phyloP scores from a whole-genome alignment of 2,888 invertebrate genomes.

The Hemithea aestivaria region DNA sequence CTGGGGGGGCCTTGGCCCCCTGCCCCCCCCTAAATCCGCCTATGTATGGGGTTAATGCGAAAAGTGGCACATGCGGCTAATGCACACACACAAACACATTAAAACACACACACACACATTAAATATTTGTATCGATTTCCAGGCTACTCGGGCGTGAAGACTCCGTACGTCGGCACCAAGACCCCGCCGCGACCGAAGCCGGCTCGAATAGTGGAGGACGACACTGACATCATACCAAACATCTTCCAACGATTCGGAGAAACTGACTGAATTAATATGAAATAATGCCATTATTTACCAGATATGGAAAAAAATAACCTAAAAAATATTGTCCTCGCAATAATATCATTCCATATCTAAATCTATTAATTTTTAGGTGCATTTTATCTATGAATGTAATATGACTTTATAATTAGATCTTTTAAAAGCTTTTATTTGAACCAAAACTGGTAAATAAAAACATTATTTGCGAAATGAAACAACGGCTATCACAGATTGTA shows the following conservation, averaged over 20 bases:
- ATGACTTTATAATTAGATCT: too few species aligned
- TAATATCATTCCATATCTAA: too few species aligned
- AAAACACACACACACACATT: too few species aligned
- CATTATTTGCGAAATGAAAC: constrained; percentile 1
- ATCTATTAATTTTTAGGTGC: too few species aligned
- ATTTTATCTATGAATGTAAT: too few species aligned
- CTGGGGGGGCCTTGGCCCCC: too few species aligned
- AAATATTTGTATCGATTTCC: constrained; percentile 5
- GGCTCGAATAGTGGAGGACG: constrained; percentile 10
- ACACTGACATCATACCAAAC: constrained; percentile 31
- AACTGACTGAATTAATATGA: constrained; percentile 16
- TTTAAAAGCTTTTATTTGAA: too few species aligned
- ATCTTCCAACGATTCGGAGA: constrained; percentile 37
- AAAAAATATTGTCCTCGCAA: too few species aligned
- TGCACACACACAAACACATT: too few species aligned
- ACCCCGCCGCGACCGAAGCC: constrained; percentile 1
- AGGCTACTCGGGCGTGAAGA: constrained; percentile 27
- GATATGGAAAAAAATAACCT: background rate
- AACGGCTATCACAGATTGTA: constrained; percentile 8
- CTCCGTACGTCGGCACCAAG: constrained; percentile 7
- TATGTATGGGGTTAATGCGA: too few species aligned
- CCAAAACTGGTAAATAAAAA: constrained; percentile 2
- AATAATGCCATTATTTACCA: constrained; percentile 2
- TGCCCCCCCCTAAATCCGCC: too few species aligned
- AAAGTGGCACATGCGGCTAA: too few species aligned